Evolutionary conservation across 2,888 invertebrate species (phyloP).

Genomic region (Caenorhabditis drosophilae): DNA sequence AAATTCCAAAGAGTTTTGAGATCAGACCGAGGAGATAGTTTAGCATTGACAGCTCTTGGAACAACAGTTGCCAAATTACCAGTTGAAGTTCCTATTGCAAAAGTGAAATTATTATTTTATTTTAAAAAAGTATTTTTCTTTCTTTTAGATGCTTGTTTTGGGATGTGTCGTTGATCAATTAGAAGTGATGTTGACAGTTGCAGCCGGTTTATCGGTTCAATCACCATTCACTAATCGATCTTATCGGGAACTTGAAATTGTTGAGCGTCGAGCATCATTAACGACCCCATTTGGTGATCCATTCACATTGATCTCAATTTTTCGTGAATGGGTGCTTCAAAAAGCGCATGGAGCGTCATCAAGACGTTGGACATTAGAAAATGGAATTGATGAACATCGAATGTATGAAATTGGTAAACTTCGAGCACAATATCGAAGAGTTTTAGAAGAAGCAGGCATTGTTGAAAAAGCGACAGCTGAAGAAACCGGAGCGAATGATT

Average conservation of each 20-base stretch:
- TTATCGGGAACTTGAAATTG: conserved; percentile 73
- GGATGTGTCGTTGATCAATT: conserved; percentile 58
- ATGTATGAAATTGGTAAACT: conserved; percentile 95
- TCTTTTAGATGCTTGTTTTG: conserved; percentile 64
- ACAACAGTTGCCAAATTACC: conserved; percentile 86
- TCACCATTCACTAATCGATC: conserved; percentile 89
- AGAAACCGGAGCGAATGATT: conserved; percentile 54
- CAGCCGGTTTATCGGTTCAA: conserved; percentile 90
- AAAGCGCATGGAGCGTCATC: conserved; percentile 68
- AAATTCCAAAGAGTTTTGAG: conserved; percentile 77
- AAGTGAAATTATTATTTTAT: too few relatives aligned
- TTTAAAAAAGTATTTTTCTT: too few relatives aligned
- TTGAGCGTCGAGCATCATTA: conserved; percentile 72
- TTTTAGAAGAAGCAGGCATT: conserved; percentile 64
- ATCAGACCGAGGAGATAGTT: conserved; percentile 44
- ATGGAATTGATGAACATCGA: conserved; percentile 93
- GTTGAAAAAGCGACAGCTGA: conserved; percentile 48
- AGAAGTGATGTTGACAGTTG: conserved; percentile 81
- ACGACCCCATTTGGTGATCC: conserved; percentile 96
- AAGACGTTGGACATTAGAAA: conserved; percentile 83
- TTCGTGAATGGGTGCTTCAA: conserved; percentile 72
- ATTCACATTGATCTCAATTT: conserved; percentile 81
- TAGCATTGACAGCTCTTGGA: conserved; percentile 73
- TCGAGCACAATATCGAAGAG: conserved; percentile 76
- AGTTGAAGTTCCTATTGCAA: conserved; percentile 91